Evolutionary conservation across 2,113 vertebrate genomes (phyloP).

Genomic region (Carettochelys insculpta): DNA sequence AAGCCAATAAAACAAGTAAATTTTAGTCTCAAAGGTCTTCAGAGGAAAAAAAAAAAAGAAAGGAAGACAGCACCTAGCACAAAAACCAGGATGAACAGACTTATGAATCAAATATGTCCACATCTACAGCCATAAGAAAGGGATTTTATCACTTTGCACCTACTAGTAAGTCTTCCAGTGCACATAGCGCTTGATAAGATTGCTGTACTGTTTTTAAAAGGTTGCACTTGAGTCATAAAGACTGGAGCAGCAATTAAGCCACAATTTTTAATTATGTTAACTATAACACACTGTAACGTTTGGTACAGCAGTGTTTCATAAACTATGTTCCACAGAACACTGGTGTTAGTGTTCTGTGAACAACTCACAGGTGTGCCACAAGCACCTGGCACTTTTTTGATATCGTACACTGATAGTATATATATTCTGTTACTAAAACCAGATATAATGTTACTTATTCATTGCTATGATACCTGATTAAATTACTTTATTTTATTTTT

Average conservation of each 20-base stretch:
- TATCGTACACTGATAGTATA: too few species aligned
- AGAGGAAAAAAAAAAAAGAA: slow-evolving; percentile 19
- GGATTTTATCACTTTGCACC: slow-evolving; percentile 28
- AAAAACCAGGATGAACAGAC: slow-evolving; percentile 4
- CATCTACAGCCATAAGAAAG: slow-evolving; percentile 39
- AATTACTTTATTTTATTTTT: too few species aligned
- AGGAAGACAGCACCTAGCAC: slow-evolving; percentile 10
- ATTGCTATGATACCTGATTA: too few species aligned
- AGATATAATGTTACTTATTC: too few species aligned
- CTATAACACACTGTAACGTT: slow-evolving; percentile 63
- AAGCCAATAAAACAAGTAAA: background rate
- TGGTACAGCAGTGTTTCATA: slow-evolving; percentile 35
- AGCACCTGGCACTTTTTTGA: too few species aligned
- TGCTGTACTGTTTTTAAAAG: slow-evolving; percentile 65
- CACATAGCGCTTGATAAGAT: slow-evolving; percentile 67
- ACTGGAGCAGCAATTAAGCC: slow-evolving; percentile 57
- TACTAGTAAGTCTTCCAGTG: slow-evolving; percentile 57
- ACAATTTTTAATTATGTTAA: slow-evolving; percentile 64
- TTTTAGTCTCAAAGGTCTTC: background rate
- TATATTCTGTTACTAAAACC: too few species aligned
- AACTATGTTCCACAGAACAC: too few species aligned
- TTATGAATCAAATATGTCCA: slow-evolving; percentile 32
- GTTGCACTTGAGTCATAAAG: slow-evolving; percentile 50
- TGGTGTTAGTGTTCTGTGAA: too few species aligned
- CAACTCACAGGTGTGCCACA: too few species aligned